These are phyloP conservation scores for Intellagama lesueurii DNA, from an alignment of 2,797 vertebrate species.

Conservation along the genomic window DNA sequence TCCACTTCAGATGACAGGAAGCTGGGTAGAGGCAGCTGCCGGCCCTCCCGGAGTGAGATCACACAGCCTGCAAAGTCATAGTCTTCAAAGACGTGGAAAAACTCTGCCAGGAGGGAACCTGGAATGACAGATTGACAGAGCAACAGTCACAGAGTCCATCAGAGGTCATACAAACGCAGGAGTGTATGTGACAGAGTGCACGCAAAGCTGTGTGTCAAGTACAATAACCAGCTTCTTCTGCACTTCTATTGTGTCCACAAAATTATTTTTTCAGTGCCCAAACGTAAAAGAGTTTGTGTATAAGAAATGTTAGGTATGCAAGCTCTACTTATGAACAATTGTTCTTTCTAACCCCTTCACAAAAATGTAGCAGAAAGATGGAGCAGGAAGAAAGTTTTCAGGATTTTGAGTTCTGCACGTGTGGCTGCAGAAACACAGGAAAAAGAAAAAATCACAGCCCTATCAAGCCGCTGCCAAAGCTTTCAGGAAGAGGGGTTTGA, in stretches of 20 bases:
- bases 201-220: neutral
- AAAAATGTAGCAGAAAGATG: neutral
- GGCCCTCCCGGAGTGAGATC: constrained; percentile 83
- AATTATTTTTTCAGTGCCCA: neutral
- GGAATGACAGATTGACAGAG: rapidly evolving
- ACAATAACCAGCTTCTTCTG: neutral
- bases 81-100: constrained; percentile 85
- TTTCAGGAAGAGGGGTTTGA: neutral
- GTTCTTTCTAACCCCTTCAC: too few species aligned
- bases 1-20: constrained; percentile 65
- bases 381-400: neutral
- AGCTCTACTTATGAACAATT: neutral
- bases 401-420: neutral
- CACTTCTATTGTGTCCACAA: neutral
- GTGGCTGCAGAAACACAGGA: neutral
- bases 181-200: neutral
- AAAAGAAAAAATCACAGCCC: neutral
- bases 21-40: constrained; percentile 74
- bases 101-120: constrained; percentile 87
- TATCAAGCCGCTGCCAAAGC: neutral
- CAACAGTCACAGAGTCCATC: neutral
- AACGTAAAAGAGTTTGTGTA: neutral
- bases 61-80: constrained; percentile 85
- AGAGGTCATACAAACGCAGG: too few species aligned
- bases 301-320: neutral